Percentiles rank a stretch among this genome's conserved stretches.
These are phyloP conservation scores for Heterohyrax brucei DNA, from an alignment of 2,797 vertebrate species.

Conservation along the genomic window DNA sequence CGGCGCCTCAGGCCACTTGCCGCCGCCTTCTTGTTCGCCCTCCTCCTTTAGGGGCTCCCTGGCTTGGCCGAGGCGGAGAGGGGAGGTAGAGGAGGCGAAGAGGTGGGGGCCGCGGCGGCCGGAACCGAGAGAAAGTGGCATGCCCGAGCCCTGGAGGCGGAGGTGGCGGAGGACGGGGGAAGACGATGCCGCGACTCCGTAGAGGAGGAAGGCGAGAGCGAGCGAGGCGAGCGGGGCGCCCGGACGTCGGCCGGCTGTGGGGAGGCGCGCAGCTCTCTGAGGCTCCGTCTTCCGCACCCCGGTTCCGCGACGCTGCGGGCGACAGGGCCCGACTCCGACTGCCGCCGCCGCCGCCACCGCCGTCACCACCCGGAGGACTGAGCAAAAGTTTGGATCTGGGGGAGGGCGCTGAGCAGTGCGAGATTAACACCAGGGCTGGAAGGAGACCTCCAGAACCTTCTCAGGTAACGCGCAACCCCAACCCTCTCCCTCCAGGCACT, in stretches of 20 bases:
- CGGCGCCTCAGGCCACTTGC: neutral
- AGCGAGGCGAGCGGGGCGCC: constrained; percentile 77
- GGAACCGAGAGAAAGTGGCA: constrained; percentile 87
- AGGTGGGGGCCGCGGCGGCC: constrained; percentile 73
- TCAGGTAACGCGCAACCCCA: constrained; percentile 79
- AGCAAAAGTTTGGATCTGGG: constrained; percentile 87
- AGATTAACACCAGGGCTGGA: constrained; percentile 81
- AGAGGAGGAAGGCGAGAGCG: constrained; percentile 87
- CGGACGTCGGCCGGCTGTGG: constrained; percentile 74
- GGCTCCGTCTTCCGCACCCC: constrained; percentile 76
- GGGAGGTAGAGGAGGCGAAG: constrained; percentile 44
- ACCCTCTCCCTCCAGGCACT: neutral
- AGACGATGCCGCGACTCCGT: constrained; percentile 90
- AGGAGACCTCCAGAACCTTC: constrained; percentile 79
- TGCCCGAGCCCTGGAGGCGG: constrained; percentile 90
- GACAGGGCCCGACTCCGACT: constrained; percentile 68
- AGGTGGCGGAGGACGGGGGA: constrained; percentile 88
- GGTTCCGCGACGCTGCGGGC: constrained; percentile 70
- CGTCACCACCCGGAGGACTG: constrained; percentile 60
- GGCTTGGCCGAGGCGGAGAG: constrained; percentile 36
- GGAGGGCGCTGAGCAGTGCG: constrained; percentile 82
- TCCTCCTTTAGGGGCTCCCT: constrained; percentile 31
- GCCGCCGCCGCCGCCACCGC: constrained; percentile 68
- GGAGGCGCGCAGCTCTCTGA: constrained; percentile 64
- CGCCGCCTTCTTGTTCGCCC: neutral